Conservation (phyloP, 2,113 vertebrate species). For the Rutilus rutilus region DNA sequence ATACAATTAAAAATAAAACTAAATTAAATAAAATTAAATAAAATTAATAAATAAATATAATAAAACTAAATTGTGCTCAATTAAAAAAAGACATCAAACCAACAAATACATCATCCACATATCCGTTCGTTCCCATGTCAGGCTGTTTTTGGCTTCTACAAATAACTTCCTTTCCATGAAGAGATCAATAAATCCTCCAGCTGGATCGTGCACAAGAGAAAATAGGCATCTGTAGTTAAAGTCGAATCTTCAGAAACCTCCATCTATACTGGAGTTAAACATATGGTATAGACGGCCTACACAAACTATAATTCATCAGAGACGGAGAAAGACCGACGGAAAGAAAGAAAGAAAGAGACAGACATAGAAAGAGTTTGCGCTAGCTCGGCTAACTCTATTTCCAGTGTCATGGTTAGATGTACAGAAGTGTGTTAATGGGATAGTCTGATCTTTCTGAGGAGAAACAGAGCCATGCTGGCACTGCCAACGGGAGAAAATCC, state of each 20-base stretch:
- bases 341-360: not conserved
- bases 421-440: constrained; percentile 60
- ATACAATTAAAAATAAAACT: no score
- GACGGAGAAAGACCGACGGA: not conserved
- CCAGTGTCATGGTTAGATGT: constrained; percentile 66
- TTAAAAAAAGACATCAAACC: not conserved
- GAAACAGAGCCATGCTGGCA: not conserved
- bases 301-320: constrained; percentile 64
- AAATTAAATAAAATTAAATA: not conserved
- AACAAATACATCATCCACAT: not conserved
- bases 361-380: not conserved
- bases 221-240: not conserved
- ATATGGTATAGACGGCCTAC: constrained; percentile 61
- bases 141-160: constrained; percentile 38
- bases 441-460: constrained; percentile 17
- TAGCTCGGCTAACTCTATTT: constrained; percentile 63
- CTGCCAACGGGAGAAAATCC: no score
- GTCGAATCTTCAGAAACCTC: constrained; percentile 5
- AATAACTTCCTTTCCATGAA: constrained; percentile 51
- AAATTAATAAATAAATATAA: not conserved
- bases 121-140: not conserved
- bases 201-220: not conserved
- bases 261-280: constrained; percentile 47
- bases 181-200: constrained; percentile 56
- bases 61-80: not conserved